Percentiles rank a stretch among this genome's conserved stretches.
phyloP scores from a whole-genome alignment of 2,113 vertebrate species.

The Phalacrocorax aristotelis region DNA sequence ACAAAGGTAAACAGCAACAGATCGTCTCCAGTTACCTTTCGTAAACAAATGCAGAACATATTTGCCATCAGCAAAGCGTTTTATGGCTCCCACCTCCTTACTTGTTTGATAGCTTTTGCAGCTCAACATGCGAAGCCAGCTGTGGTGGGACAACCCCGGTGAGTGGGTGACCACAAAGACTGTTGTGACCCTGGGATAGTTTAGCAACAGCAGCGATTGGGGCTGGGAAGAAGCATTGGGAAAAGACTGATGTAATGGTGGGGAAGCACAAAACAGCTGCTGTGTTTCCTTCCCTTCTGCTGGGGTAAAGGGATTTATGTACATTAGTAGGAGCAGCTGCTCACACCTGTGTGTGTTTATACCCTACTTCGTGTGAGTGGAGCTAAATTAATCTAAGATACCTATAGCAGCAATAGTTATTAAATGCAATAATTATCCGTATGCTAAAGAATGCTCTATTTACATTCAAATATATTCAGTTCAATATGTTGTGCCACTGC shows the following conservation, averaged over 20 bases:
- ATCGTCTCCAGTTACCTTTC: background rate
- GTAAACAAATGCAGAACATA: background rate
- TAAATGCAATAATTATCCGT: constrained; percentile 10
- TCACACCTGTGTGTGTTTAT: background rate
- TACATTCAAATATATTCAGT: background rate
- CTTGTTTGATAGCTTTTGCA: background rate
- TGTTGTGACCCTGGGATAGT: background rate
- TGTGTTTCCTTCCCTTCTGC: background rate
- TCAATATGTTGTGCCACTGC: constrained; percentile 33
- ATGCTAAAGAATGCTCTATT: background rate
- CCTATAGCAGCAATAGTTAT: background rate
- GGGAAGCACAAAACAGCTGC: background rate
- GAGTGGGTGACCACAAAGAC: background rate
- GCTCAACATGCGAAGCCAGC: background rate
- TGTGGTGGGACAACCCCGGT: background rate
- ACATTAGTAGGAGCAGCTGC: background rate
- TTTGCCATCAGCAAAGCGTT: background rate
- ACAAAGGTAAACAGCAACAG: background rate
- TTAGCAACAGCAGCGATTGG: background rate
- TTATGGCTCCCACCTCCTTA: background rate
- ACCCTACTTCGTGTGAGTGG: background rate
- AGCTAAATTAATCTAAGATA: background rate
- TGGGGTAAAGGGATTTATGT: background rate
- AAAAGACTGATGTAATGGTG: background rate
- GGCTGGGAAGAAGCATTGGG: background rate